Evolutionary conservation across 2,888 invertebrate genomes (phyloP), one percentile per base, ranked within the genome.

Genomic region (Parascotia fuliginaria): DNA sequence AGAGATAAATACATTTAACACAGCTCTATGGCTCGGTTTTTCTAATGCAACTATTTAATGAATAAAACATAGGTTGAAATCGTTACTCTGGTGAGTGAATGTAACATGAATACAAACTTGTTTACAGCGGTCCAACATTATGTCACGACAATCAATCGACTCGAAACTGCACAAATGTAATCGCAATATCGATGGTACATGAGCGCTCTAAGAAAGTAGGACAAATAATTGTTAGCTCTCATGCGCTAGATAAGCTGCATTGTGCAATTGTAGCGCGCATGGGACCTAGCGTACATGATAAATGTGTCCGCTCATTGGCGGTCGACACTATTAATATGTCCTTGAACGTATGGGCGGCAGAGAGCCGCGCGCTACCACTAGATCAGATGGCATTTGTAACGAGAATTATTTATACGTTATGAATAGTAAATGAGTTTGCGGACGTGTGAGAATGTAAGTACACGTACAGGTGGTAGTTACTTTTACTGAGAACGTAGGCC

Each of bases 231-330:
- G 82, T 79, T 79, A 73, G 75, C 76, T 87, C 83, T 79, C 79
- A 74, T 80, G 80, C 70, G 78, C 82, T 79, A 86, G 85, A 85
- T 88, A 88, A 86, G 83, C 81, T 85, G 85, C 87, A 85, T 86
- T 87, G 87, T 86, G 87, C 88, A 88, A 89, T 76, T 77, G 70
- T 62, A 50, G 55, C 59, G 77, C 72, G 77, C 75, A 83, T 81
- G 80, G 83, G 81, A 77, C 77, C 73, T 67, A 68, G 67, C 67
- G 51, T 57, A 57, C 75, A 77, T 83, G 84, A 85, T 82, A 77
- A 81, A 83, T 80, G 81, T 77, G 80, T 78, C 81, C 81, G 81
- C 77, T 78, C 77, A 81, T 84, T 86, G 84, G 73, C 70, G 74
- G 73, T 63, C 69, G 74, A 74, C 65, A 73, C 83, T 86, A 87